A percentile compares a stretch with the other conserved stretches of the same genome.
Evolutionary conservation across 2,113 vertebrate genomes (phyloP).

Genomic region (Plotosus lineatus): DNA sequence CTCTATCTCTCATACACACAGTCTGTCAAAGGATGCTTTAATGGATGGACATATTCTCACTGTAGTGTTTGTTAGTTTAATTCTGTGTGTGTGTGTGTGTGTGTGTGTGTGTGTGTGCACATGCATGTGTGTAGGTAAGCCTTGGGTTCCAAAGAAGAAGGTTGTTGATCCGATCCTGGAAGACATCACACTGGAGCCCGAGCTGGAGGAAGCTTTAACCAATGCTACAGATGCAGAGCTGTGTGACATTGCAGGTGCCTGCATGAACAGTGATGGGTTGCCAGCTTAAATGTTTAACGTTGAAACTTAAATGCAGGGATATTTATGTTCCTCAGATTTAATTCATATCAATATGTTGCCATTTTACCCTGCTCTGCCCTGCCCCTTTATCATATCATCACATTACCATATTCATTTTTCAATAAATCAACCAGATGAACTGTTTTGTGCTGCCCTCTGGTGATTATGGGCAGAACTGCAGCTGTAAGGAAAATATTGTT

Average conservation of each 20-base stretch:
- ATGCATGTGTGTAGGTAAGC: slow-evolving; percentile 77
- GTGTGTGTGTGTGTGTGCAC: slow-evolving; percentile 3
- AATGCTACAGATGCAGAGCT: slow-evolving; percentile 94
- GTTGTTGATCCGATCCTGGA: slow-evolving; percentile 88
- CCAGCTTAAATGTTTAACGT: background rate
- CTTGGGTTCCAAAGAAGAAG: slow-evolving; percentile 88
- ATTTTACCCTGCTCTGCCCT: too few relatives aligned
- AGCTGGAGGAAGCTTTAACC: slow-evolving; percentile 93
- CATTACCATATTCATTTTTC: background rate
- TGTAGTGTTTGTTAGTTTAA: background rate
- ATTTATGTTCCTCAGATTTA: background rate
- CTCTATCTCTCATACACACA: background rate
- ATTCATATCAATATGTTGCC: background rate
- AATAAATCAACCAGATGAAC: background rate
- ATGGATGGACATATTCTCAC: background rate
- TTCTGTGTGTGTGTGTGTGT: background rate
- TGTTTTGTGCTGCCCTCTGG: background rate
- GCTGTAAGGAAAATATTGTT: background rate
- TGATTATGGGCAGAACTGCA: background rate
- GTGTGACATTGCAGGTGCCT: slow-evolving; percentile 94
- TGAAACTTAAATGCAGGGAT: background rate
- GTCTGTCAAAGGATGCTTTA: background rate
- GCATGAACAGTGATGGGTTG: too few relatives aligned
- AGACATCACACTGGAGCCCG: slow-evolving; percentile 91
- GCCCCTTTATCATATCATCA: background rate